These are phyloP conservation scores for Myocastor coypus DNA, from an alignment of 2,113 vertebrate species.

Conservation along the genomic window DNA sequence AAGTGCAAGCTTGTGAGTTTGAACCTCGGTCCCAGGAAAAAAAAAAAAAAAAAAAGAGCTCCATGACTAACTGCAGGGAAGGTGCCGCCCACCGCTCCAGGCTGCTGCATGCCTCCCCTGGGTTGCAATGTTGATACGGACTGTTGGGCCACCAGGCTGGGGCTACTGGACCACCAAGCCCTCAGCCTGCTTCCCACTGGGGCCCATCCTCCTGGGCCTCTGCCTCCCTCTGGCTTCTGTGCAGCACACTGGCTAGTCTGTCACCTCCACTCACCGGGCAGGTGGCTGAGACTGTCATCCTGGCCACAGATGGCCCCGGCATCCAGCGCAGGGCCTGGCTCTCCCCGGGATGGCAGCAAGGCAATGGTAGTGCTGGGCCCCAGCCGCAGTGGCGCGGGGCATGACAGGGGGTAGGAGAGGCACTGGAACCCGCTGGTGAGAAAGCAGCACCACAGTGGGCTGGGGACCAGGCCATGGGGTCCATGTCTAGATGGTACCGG, in stretches of 20 bases:
- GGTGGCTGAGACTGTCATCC: constrained; percentile 76
- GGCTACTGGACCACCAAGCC: not conserved
- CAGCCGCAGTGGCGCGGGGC: constrained; percentile 64
- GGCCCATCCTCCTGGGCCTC: not conserved
- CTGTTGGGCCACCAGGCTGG: not conserved
- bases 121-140: not conserved
- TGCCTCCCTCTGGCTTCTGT: not conserved
- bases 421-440: constrained; percentile 85
- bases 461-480: not conserved
- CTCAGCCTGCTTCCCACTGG: not conserved
- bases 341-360: constrained; percentile 68
- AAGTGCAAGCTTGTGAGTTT: no score
- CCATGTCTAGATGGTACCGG: fast-evolving
- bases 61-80: not conserved
- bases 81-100: not conserved
- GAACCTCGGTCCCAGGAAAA: no score
- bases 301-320: constrained; percentile 59
- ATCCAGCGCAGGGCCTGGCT: constrained; percentile 75
- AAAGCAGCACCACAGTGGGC: not conserved
- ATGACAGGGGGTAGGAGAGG: constrained; percentile 86
- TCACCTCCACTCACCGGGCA: constrained; percentile 83
- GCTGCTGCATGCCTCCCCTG: not conserved
- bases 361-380: constrained; percentile 62
- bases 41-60: no score
- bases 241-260: fast-evolving